These are phyloP conservation scores for Drosophila atroscutellata DNA, from an alignment of 2,888 invertebrate species.

Conservation along the genomic window DNA sequence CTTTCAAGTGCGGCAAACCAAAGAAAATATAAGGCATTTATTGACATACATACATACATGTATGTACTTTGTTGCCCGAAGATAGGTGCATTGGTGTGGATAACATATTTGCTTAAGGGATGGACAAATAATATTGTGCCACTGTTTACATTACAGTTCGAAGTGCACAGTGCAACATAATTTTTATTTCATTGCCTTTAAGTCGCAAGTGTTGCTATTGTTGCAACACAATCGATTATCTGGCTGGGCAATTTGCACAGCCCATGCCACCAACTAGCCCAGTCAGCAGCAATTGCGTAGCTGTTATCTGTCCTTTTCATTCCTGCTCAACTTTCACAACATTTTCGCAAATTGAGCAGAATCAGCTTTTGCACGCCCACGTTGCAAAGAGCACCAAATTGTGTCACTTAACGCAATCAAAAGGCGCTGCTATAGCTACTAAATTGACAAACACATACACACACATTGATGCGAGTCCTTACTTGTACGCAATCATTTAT, in stretches of 20 bases:
- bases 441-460: constrained; percentile 6
- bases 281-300: constrained; percentile 35
- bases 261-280: constrained; percentile 9
- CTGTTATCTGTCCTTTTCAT: constrained; percentile 15
- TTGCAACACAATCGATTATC: constrained; percentile 28
- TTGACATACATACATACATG: constrained; percentile 1
- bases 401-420: constrained; percentile 50
- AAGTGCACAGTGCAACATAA: background rate
- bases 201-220: background rate
- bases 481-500: background rate
- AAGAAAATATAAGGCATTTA: constrained; percentile 15
- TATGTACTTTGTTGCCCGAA: background rate
- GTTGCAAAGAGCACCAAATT: constrained; percentile 31
- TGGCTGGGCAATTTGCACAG: background rate
- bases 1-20: background rate
- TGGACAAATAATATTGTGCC: background rate
- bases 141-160: background rate
- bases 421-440: constrained; percentile 18
- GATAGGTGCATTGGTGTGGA: constrained; percentile 21
- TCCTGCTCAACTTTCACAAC: background rate
- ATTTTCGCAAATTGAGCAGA: constrained; percentile 36
- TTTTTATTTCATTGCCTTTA: constrained; percentile 11
- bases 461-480: background rate
- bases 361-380: constrained; percentile 35
- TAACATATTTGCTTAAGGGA: constrained; percentile 51